phyloP scores from a whole-genome alignment of 2,797 vertebrate species.

The Pampus argenteus region DNA sequence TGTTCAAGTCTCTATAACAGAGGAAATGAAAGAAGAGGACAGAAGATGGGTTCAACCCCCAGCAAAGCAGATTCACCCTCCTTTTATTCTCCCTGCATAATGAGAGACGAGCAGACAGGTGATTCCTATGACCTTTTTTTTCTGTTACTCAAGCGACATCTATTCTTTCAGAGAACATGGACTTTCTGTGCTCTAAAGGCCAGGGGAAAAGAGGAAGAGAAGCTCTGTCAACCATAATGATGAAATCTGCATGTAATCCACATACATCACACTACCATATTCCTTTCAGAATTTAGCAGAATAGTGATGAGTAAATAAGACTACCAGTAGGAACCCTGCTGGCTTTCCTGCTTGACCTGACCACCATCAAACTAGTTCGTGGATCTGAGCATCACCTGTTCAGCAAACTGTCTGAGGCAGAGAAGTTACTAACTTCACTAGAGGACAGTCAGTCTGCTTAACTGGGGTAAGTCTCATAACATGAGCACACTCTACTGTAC shows the following conservation, averaged over 20 bases:
- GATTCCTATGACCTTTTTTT: conserved; percentile 46
- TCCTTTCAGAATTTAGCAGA: neutral
- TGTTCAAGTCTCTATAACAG: conserved; percentile 20
- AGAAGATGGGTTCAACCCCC: conserved; percentile 6
- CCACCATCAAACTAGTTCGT: too few species aligned
- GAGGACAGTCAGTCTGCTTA: too few species aligned
- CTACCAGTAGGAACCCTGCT: too few species aligned
- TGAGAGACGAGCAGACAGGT: conserved; percentile 14
- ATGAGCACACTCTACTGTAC: too few species aligned
- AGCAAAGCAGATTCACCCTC: conserved; percentile 39
- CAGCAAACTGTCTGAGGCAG: too few species aligned
- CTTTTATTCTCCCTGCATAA: conserved; percentile 40
- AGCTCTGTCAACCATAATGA: neutral
- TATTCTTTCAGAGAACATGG: conserved; percentile 33
- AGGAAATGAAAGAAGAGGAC: conserved; percentile 53
- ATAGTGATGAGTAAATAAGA: neutral
- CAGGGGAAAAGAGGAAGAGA: neutral
- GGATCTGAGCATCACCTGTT: too few species aligned
- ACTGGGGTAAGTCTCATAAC: too few species aligned
- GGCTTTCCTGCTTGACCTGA: too few species aligned
- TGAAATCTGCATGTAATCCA: neutral
- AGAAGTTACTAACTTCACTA: too few species aligned
- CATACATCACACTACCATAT: too few species aligned
- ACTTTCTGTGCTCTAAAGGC: conserved; percentile 10
- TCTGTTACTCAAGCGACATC: conserved; percentile 37